These are phyloP conservation scores for Vollenhovia emeryi DNA, from an alignment of 1,140 invertebrate species.

Conservation along the genomic window DNA sequence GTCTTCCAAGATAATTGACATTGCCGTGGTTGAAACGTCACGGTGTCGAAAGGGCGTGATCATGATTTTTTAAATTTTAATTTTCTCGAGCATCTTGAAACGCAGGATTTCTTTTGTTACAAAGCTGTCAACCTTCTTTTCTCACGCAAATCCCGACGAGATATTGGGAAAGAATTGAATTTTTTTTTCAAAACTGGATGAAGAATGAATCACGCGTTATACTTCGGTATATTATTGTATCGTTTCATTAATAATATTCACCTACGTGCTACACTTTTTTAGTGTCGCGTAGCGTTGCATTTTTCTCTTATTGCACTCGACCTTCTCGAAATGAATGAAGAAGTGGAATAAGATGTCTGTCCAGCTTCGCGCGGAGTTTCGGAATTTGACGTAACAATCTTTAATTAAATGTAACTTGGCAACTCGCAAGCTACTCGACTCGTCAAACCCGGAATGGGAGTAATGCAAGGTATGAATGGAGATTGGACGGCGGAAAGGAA, in stretches of 20 bases:
- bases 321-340: not conserved
- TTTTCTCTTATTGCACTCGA: not conserved
- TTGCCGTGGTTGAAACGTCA: not conserved
- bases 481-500: not conserved
- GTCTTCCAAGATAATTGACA: conserved; percentile 29
- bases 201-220: too few species aligned
- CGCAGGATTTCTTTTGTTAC: not conserved
- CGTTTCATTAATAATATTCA: not conserved
- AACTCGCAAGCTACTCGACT: conserved; percentile 61
- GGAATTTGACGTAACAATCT: conserved; percentile 37
- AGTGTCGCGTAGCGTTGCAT: not conserved
- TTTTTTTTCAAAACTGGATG: not conserved
- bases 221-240: not conserved
- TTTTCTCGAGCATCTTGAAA: not conserved
- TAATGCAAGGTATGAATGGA: conserved; percentile 48
- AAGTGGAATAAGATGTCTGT: conserved; percentile 4
- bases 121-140: not conserved
- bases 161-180: not conserved
- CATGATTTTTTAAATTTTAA: not conserved
- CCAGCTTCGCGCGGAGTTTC: not conserved
- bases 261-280: too few species aligned
- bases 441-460: conserved; percentile 57
- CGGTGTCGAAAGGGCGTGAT: not conserved
- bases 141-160: not conserved
- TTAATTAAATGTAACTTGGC: conserved; percentile 54